Evolutionary conservation across 1,140 invertebrate species (phyloP).

Genomic region (Galleria mellonella): DNA sequence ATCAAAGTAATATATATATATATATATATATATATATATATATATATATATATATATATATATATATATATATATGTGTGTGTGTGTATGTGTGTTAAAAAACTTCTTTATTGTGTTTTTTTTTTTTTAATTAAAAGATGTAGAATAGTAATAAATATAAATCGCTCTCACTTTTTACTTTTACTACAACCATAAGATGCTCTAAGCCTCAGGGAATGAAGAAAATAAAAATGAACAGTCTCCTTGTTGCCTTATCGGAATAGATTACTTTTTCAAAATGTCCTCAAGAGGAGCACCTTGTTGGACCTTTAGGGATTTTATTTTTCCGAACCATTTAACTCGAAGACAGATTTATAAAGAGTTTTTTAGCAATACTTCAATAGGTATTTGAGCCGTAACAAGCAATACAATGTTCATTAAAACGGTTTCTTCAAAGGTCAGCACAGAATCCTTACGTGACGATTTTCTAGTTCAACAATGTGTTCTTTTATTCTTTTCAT

Average conservation of each 20-base stretch:
- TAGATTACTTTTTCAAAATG: slow-evolving; percentile 70
- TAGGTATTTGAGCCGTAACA: slow-evolving; percentile 13
- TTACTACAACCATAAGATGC: slow-evolving; percentile 30
- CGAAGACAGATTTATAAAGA: slow-evolving; percentile 21
- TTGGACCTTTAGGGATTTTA: slow-evolving; percentile 29
- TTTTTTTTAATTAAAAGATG: background rate
- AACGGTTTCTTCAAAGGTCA: slow-evolving; percentile 25
- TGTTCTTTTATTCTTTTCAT: slow-evolving; percentile 23
- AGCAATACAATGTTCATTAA: background rate
- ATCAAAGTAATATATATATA: too few relatives aligned
- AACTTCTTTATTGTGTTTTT: too few relatives aligned
- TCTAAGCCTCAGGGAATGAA: slow-evolving; percentile 64
- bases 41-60: too few relatives aligned
- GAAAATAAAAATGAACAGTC: slow-evolving; percentile 70
- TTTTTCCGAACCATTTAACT: slow-evolving; percentile 42
- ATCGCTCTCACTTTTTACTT: slow-evolving; percentile 20
- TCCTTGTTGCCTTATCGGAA: slow-evolving; percentile 69
- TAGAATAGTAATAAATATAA: background rate
- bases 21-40: too few relatives aligned
- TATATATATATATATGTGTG: too few relatives aligned
- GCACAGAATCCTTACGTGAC: slow-evolving; percentile 32
- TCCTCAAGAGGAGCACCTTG: slow-evolving; percentile 48
- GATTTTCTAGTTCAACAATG: slow-evolving; percentile 40
- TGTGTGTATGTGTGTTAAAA: too few relatives aligned
- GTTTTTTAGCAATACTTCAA: slow-evolving; percentile 26